These are phyloP conservation scores for Coelopa frigida DNA, from an alignment of 1,140 invertebrate genomes.

Conservation along the genomic window DNA sequence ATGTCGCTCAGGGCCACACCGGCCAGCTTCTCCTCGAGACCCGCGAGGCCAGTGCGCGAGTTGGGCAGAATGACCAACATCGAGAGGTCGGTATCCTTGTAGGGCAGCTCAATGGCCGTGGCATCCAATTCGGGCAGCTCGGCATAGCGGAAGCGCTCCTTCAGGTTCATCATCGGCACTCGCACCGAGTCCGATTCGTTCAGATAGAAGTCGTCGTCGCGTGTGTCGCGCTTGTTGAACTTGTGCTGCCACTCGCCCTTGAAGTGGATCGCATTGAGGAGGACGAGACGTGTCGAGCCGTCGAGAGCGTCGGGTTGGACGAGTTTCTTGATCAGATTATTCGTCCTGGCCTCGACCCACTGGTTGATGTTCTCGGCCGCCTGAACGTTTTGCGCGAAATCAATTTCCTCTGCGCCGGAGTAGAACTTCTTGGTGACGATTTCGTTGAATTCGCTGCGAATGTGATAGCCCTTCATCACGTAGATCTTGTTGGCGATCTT, in stretches of 20 bases:
- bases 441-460: slow-evolving; percentile 23
- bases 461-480: slow-evolving; percentile 22
- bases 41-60: slow-evolving; percentile 45
- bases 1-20: slow-evolving; percentile 31
- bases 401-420: slow-evolving; percentile 39
- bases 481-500: slow-evolving; percentile 40
- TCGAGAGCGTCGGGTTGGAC: slow-evolving; percentile 37
- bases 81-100: slow-evolving; percentile 50
- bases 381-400: slow-evolving; percentile 42
- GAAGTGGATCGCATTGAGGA: slow-evolving; percentile 63
- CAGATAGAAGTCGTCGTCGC: slow-evolving; percentile 23
- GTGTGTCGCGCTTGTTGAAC: slow-evolving; percentile 22
- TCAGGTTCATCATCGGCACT: slow-evolving; percentile 51
- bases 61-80: slow-evolving; percentile 53
- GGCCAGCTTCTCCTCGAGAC: slow-evolving; percentile 47
- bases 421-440: slow-evolving; percentile 29
- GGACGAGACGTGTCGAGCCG: slow-evolving; percentile 45
- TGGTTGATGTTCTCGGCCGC: slow-evolving; percentile 49
- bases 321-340: slow-evolving; percentile 53
- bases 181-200: slow-evolving; percentile 22
- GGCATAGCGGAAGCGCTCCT: slow-evolving; percentile 27
- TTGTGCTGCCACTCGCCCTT: slow-evolving; percentile 35
- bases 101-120: slow-evolving; percentile 30
- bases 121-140: slow-evolving; percentile 27
- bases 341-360: slow-evolving; percentile 54